These are phyloP conservation scores for Brachyrhaphis roseni DNA, from an alignment of 2,797 vertebrate genomes.

Conservation along the genomic window DNA sequence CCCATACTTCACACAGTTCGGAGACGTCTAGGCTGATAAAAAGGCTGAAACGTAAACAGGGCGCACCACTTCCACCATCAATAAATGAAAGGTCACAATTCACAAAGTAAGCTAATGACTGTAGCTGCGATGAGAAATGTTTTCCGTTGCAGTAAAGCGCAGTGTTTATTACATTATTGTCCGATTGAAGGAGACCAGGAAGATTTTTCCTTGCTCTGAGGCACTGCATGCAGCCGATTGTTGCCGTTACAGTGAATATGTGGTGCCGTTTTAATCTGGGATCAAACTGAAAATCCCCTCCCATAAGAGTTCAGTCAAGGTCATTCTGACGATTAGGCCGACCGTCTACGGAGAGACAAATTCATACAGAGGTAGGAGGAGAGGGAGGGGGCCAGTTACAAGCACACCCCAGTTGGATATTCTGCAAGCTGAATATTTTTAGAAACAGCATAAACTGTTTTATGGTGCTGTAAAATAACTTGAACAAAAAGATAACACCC, in stretches of 20 bases:
- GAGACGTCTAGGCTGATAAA: slow-evolving; percentile 11
- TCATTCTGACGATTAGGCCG: slow-evolving; percentile 79
- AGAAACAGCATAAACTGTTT: neutral
- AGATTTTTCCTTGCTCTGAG: slow-evolving; percentile 43
- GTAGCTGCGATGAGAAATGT: slow-evolving; percentile 23
- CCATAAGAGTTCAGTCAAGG: slow-evolving; percentile 82
- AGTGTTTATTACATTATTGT: slow-evolving; percentile 44
- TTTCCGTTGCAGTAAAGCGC: slow-evolving; percentile 13
- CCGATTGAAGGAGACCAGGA: slow-evolving; percentile 33
- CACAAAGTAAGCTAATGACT: slow-evolving; percentile 17
- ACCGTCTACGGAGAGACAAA: slow-evolving; percentile 71
- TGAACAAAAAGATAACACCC: neutral
- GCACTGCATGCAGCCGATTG: slow-evolving; percentile 60
- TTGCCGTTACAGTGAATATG: slow-evolving; percentile 72
- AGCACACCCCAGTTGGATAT: neutral
- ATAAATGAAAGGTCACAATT: slow-evolving; percentile 40
- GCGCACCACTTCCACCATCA: neutral
- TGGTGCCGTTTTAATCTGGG: slow-evolving; percentile 83
- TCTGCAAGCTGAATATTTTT: slow-evolving; percentile 6
- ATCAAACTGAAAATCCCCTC: slow-evolving; percentile 85
- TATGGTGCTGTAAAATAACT: neutral
- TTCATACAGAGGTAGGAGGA: slow-evolving; percentile 39
- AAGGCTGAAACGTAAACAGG: neutral
- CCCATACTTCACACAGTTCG: slow-evolving; percentile 18
- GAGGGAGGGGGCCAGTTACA: neutral